phyloP scores from a whole-genome alignment of 2,888 invertebrate genomes.

The Scaptomyza caliginosa region DNA sequence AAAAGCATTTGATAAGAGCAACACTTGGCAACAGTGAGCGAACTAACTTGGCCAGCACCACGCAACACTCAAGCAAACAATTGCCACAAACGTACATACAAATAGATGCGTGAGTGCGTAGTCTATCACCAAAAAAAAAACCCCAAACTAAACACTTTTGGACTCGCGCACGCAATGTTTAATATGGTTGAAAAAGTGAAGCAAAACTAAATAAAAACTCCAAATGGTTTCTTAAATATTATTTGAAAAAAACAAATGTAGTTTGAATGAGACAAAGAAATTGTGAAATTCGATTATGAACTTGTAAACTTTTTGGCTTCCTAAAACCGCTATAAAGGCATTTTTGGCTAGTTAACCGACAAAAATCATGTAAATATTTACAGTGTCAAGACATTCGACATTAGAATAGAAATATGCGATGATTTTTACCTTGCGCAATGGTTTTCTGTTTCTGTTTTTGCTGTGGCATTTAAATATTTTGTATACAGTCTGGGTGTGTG shows the following conservation, averaged over 20 bases:
- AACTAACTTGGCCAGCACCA: conserved; percentile 18
- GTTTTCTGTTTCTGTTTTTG: conserved; percentile 10
- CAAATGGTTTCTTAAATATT: too few species aligned
- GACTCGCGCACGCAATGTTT: not conserved
- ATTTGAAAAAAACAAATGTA: too few species aligned
- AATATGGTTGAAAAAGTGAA: too few species aligned
- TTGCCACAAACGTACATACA: not conserved
- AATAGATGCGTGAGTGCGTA: not conserved
- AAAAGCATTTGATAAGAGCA: conserved; percentile 27
- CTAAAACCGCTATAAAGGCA: not conserved
- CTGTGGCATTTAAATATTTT: conserved; percentile 18
- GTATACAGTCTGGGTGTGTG: conserved; percentile 9
- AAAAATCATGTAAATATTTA: conserved; percentile 36
- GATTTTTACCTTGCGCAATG: conserved; percentile 7
- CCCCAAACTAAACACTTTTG: not conserved
- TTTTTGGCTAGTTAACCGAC: not conserved
- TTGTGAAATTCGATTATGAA: not conserved
- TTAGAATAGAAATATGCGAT: not conserved
- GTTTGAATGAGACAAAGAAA: too few species aligned
- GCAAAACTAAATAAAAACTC: too few species aligned
- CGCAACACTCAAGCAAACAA: conserved; percentile 8
- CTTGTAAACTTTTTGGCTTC: not conserved
- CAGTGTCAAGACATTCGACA: conserved; percentile 16
- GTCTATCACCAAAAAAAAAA: not conserved
- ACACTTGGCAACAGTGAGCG: conserved; percentile 31